Base-by-base conservation (phyloP, 30 jellyfish, hydroid and myxozoan genomes). In the Turritopsis rubra region DNA sequence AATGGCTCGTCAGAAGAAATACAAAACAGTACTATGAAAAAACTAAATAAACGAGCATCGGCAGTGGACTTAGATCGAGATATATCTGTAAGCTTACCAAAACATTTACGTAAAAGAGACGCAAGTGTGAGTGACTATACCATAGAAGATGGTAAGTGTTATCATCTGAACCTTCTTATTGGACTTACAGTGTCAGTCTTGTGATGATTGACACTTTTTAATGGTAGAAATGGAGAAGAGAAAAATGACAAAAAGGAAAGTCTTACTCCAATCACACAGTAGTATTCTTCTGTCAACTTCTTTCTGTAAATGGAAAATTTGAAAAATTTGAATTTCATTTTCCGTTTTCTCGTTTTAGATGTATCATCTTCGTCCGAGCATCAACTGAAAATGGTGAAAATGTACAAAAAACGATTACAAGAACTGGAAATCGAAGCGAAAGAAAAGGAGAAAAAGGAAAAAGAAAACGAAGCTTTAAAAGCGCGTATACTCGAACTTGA, bases 401-500 rank as follows among this genome's bases (percentile, higher is more conserved):
- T 23, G 17, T 74, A 74, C 60, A 71, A 74, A 29, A 22, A 74
- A 74, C 9, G 70, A 9, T 29, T 74, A 23, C 28, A 74, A 0
- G 82, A 26, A 23, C 65, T 74, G 53, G 82, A 31, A 18, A 21
- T 28, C 21, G 79, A 80, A 18, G 81, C 80, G 18, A 26, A 74
- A 79, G 52, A 80, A 25, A 80, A 80, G 52, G 79, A 19, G 23
- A 70, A 60, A 23, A 80, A 21, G 8, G 87, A 80, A 21, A 80
- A 52, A 65, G 87, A 80, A 52, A 80, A 80, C 52, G 87, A 80
- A 53, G 81, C 52, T 41, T 60, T 80, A 53, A 27, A 79, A 53
- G 87, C 87, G 17, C 87, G 87, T 52, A 79, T 80, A 24, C 81
- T 80, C 8, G 87, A 80, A 52, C 82, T 80, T 1, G 87, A 80